A percentile compares a stretch with the other conserved stretches of the same genome.
These are phyloP conservation scores for Ischnus inquisitorius DNA, from an alignment of 2,888 invertebrate species.

Conservation along the genomic window DNA sequence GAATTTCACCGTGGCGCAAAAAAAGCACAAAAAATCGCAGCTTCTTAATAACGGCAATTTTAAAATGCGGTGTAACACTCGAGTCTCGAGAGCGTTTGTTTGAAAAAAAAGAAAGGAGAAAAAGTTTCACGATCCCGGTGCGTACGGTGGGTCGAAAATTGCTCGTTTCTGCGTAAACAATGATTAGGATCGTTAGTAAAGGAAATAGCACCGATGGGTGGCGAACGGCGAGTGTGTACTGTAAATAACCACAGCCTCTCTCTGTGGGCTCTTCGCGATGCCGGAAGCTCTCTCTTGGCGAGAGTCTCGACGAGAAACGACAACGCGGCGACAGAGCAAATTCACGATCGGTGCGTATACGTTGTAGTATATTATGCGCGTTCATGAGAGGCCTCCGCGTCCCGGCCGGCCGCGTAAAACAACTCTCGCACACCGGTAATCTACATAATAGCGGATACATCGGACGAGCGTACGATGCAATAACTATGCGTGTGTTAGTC, in stretches of 20 bases:
- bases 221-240: neutral
- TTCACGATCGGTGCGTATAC: conserved; percentile 21
- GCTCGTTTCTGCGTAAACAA: neutral
- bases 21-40: neutral
- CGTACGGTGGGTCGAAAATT: neutral
- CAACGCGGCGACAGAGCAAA: conserved; percentile 12
- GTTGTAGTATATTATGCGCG: conserved; percentile 51
- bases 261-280: conserved; percentile 2
- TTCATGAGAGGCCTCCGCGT: conserved; percentile 20
- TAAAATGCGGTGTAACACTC: neutral
- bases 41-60: neutral
- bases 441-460: conserved; percentile 55
- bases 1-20: neutral
- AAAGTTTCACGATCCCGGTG: neutral
- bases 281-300: conserved; percentile 14
- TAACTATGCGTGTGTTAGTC: neutral
- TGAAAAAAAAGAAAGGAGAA: neutral
- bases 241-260: neutral
- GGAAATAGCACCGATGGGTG: neutral
- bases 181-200: neutral
- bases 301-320: conserved; percentile 4
- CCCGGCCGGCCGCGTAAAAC: conserved; percentile 43
- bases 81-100: neutral
- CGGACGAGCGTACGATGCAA: conserved; percentile 12
- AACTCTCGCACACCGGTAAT: conserved; percentile 58